Evolutionary conservation across 2,113 vertebrate species (phyloP).

Genomic region (Notiomystis cincta): DNA sequence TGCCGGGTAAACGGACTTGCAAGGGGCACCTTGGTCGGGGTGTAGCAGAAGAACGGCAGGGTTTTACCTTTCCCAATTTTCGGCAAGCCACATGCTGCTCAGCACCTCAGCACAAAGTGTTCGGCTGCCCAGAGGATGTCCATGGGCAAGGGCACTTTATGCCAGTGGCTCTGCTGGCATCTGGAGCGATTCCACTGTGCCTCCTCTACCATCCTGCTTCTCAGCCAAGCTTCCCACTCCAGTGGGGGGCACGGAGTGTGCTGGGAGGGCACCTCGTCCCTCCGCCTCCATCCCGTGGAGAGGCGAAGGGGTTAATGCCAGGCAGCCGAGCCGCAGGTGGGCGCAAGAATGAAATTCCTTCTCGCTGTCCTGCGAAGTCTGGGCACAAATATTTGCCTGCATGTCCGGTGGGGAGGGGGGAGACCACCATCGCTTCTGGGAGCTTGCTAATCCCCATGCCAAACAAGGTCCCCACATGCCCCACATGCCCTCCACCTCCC

Average conservation of each 20-base stretch:
- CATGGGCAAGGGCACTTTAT: neutral
- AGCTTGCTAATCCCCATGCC: conserved; percentile 55
- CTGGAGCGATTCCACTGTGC: fast-evolving
- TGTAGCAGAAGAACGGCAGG: neutral
- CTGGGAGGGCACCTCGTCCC: neutral
- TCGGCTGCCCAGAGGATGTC: neutral
- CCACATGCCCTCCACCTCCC: neutral
- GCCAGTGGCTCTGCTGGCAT: neutral
- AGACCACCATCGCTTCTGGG: conserved; percentile 56
- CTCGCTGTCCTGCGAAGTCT: conserved; percentile 67
- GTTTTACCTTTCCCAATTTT: neutral
- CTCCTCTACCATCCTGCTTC: neutral
- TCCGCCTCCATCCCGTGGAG: neutral
- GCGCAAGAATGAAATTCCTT: conserved; percentile 71
- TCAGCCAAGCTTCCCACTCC: neutral
- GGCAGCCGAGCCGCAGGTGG: conserved; percentile 30
- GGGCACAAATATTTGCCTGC: conserved; percentile 75
- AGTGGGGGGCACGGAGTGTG: fast-evolving
- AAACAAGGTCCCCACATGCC: conserved; percentile 16
- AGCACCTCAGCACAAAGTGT: neutral
- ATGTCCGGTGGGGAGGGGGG: conserved; percentile 57
- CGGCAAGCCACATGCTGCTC: fast-evolving
- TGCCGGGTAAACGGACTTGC: neutral
- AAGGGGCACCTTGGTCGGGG: too few relatives aligned
- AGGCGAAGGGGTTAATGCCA: conserved; percentile 46